Percentiles rank a stretch among this genome's conserved stretches.
Conservation (phyloP, 37 sponge, comb jelly and placozoan genomes). For the Bolinopsis microptera region DNA sequence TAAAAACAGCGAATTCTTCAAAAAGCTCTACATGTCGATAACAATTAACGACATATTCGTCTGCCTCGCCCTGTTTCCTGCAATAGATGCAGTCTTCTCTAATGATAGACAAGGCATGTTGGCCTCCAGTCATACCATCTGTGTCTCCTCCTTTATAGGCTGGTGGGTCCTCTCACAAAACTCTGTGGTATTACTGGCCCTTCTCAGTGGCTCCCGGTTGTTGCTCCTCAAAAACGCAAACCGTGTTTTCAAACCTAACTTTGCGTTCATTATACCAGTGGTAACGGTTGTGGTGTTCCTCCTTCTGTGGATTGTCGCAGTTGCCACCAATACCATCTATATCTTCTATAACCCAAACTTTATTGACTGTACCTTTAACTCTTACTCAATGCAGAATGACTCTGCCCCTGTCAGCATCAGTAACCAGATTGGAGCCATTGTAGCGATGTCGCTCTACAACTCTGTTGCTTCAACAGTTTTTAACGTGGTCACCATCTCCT, state of each 20-base stretch:
- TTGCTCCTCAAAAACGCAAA: not conserved
- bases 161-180: not conserved
- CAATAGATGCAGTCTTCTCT: not conserved
- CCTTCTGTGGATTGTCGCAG: not conserved
- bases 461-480: not conserved
- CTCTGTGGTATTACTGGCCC: not conserved
- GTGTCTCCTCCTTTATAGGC: not conserved
- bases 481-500: not conserved
- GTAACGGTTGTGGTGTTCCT: not conserved
- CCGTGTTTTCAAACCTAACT: not conserved
- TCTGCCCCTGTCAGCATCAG: not conserved
- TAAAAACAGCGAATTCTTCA: not conserved
- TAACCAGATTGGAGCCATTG: not conserved
- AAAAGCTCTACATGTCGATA: not conserved
- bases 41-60: not conserved
- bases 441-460: not conserved
- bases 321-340: not conserved
- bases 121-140: not conserved
- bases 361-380: not conserved
- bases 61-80: not conserved
- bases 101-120: not conserved
- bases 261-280: not conserved
- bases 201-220: not conserved
- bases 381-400: not conserved
- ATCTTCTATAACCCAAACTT: not conserved